These are phyloP conservation scores for Helicolenus hilgendorfi DNA, from an alignment of 2,797 vertebrate species.

Conservation along the genomic window DNA sequence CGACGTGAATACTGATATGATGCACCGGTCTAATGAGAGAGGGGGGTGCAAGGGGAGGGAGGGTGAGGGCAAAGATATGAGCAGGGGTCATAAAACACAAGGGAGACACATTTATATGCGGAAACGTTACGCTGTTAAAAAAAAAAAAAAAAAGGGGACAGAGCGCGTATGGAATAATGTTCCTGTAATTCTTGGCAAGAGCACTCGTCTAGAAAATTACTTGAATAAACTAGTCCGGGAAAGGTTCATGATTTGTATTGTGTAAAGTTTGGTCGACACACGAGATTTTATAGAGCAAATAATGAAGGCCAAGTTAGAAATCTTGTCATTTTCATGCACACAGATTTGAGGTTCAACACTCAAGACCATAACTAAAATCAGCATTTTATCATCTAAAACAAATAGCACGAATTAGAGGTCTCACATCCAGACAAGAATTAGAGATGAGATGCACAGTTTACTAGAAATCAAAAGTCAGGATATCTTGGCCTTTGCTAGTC, in stretches of 20 bases:
- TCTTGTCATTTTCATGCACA: background rate
- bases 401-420: slow-evolving; percentile 14
- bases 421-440: background rate
- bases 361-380: background rate
- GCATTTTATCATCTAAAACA: background rate
- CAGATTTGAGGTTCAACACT: background rate
- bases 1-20: slow-evolving; percentile 62
- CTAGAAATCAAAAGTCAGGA: too few species aligned
- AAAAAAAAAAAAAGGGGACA: slow-evolving; percentile 26
- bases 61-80: slow-evolving; percentile 35
- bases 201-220: slow-evolving; percentile 24
- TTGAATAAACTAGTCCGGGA: background rate
- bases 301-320: background rate
- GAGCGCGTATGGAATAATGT: slow-evolving; percentile 28
- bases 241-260: background rate
- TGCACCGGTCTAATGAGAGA: slow-evolving; percentile 47
- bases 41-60: background rate
- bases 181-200: slow-evolving; percentile 3
- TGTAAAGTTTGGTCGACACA: background rate
- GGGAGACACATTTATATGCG: slow-evolving; percentile 49
- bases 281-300: background rate
- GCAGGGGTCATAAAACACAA: slow-evolving; percentile 68
- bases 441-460: too few species aligned
- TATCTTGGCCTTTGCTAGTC: background rate
- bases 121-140: slow-evolving; percentile 48